Base-by-base conservation (phyloP, 1,140 invertebrate species). In the Hormaphis cornu region DNA sequence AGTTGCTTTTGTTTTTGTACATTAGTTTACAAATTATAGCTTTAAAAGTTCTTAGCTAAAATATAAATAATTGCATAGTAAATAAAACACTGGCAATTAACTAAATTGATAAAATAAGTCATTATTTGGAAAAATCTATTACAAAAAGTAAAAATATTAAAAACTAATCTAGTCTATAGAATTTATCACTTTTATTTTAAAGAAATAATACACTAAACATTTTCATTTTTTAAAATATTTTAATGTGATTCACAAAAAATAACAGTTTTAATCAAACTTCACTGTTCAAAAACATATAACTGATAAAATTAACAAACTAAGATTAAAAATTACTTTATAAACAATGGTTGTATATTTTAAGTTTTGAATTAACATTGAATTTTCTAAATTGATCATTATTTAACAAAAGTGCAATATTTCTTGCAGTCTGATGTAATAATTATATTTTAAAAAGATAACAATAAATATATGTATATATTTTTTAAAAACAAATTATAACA, bases 201-300 rank as follows among this genome's bases (percentile, higher is more conserved):
- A 58, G 20, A 58, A 58, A 58, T 20, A 35, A 24, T 40, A 58
- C 20, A 40, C 54, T 58, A 58, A 40, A 20, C 22, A 6, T 24
- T 40, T 37, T 24, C 14, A 40, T 18, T 58, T 58, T 24, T 24
- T 26, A 50, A 50, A 12, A 50, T 12, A 5, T 12, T 37, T 58
- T 24, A 40, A 58, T 58, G 40, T 54, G 18, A 58, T 40, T 56
- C 24, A 58, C 40, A 58, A 14, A 58, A 58, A 58, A 58, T 40
- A 58, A 58, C 33, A 58, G 24, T 54, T 54, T 54, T 12, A 30
- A 53, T n/a, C 50, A 53, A 18, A 30, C n/a, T 30, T 53, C 28
- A 53, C 26, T 53, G 26, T n/a, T 22, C 24, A 24, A 24, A n/a
- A 40, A 40, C 33, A 24, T n/a, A n/a, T n/a, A n/a, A n/a, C n/a